A percentile compares a stretch with the other conserved stretches of the same genome.
Conservation (phyloP, 2,113 vertebrate species). For the Oryzias javanicus region DNA sequence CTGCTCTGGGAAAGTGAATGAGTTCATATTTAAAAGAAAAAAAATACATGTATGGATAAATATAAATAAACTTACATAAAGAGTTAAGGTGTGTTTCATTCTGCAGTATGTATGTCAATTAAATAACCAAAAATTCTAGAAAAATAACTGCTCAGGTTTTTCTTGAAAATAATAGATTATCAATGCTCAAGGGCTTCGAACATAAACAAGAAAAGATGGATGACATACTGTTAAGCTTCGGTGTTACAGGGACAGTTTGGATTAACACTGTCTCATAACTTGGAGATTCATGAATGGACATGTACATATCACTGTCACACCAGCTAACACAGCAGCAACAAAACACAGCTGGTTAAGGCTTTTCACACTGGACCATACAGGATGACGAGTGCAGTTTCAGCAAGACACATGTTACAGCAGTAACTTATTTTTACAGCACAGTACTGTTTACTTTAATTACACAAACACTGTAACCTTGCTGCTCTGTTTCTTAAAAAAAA, state of each 20-base stretch:
- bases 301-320: constrained; percentile 29
- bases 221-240: not conserved
- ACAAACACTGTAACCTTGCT: constrained; percentile 11
- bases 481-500: constrained; percentile 8
- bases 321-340: constrained; percentile 20
- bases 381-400: constrained; percentile 33
- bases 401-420: constrained; percentile 36
- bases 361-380: constrained; percentile 38
- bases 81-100: constrained; percentile 25
- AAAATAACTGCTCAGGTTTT: too few species aligned
- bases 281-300: constrained; percentile 20
- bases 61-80: constrained; percentile 2
- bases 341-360: constrained; percentile 48
- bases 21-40: constrained; percentile 6
- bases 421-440: constrained; percentile 17
- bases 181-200: too few species aligned
- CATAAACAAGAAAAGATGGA: constrained; percentile 4
- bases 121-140: not conserved
- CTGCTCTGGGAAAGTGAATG: constrained; percentile 24
- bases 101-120: constrained; percentile 9
- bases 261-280: constrained; percentile 18
- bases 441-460: constrained; percentile 5
- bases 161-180: too few species aligned
- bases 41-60: not conserved
- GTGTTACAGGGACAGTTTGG: constrained; percentile 9